A percentile compares a stretch with the other conserved stretches of the same genome.
These are phyloP conservation scores for Diarsia mendica DNA, from an alignment of 2,888 invertebrate species.

Conservation along the genomic window DNA sequence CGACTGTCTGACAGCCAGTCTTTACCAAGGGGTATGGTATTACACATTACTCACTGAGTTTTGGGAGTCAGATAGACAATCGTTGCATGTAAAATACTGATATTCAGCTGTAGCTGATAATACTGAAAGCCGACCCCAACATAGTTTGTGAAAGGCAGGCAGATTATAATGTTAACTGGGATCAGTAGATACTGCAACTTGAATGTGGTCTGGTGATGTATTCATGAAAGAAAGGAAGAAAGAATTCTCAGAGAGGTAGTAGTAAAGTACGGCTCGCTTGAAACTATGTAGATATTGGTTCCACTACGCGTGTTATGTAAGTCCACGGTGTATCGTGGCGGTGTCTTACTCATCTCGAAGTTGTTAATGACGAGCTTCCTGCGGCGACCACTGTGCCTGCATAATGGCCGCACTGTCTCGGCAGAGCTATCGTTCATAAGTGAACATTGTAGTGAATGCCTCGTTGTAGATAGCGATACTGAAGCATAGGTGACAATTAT, in stretches of 20 bases:
- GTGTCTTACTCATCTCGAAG: not conserved
- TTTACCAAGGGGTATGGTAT: too few species aligned
- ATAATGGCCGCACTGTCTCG: not conserved
- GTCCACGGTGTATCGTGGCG: not conserved
- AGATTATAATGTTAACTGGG: not conserved
- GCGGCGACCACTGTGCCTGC: not conserved
- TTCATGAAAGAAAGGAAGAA: not conserved
- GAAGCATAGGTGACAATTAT: too few species aligned
- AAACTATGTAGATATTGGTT: not conserved
- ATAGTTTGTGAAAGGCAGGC: not conserved
- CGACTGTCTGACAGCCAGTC: too few species aligned
- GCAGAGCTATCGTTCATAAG: conserved; percentile 6
- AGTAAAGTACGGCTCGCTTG: not conserved
- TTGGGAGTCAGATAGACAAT: too few species aligned
- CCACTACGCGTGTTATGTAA: too few species aligned
- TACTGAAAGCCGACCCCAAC: not conserved
- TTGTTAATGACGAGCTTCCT: not conserved
- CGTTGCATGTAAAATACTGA: too few species aligned
- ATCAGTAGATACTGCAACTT: not conserved
- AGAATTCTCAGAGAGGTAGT: not conserved
- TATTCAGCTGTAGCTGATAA: too few species aligned
- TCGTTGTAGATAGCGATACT: not conserved
- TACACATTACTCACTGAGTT: too few species aligned
- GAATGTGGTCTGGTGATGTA: not conserved
- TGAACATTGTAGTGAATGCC: not conserved